phyloP scores from a whole-genome alignment of 2,888 invertebrate species.

The Pristionchus arcanus region DNA sequence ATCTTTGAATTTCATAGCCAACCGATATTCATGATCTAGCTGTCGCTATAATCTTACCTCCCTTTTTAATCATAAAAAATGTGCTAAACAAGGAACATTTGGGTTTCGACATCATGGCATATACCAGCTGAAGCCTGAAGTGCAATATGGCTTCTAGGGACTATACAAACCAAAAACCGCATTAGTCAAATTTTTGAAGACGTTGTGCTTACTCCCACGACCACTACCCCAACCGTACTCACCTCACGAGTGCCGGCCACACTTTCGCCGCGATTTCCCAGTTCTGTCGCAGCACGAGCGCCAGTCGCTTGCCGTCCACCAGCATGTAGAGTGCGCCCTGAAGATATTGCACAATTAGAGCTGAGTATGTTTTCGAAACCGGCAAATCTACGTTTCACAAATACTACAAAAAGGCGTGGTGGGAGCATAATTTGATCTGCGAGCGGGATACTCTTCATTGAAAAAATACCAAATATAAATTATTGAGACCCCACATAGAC shows the following conservation, averaged over 20 bases:
- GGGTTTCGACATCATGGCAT: background rate
- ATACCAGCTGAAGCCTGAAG: slow-evolving; percentile 41
- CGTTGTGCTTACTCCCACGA: too few relatives aligned
- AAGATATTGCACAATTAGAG: background rate
- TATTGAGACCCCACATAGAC: too few relatives aligned
- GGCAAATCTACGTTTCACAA: background rate
- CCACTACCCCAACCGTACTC: background rate
- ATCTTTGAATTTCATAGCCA: background rate
- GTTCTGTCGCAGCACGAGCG: slow-evolving; percentile 86
- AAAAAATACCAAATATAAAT: too few relatives aligned
- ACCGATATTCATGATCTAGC: background rate
- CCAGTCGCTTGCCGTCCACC: slow-evolving; percentile 85
- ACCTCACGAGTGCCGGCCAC: slow-evolving; percentile 87
- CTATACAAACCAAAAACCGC: too few relatives aligned
- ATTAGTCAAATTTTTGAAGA: too few relatives aligned
- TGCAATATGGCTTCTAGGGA: background rate
- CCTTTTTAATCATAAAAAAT: too few relatives aligned
- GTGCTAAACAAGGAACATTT: slow-evolving; percentile 66
- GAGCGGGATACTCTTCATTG: too few relatives aligned
- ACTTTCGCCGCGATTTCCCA: slow-evolving; percentile 87
- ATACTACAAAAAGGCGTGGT: background rate
- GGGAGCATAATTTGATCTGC: background rate
- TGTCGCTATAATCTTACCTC: background rate
- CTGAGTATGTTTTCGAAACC: too few relatives aligned
- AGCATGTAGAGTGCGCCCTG: slow-evolving; percentile 88